Conservation (phyloP, 2,888 invertebrate species). For the Schizotus pectinicornis region DNA sequence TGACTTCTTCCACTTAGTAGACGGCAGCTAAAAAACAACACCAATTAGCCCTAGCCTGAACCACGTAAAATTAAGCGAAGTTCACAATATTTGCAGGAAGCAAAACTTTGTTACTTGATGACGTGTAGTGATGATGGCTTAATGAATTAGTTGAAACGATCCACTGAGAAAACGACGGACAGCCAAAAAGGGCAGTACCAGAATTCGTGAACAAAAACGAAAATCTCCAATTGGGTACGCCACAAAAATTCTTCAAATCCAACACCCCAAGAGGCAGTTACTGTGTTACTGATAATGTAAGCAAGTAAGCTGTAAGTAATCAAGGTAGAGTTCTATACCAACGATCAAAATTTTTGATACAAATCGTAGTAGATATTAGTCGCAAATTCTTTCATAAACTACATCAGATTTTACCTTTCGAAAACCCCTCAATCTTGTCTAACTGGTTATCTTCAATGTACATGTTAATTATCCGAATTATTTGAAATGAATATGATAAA, state of each 20-base stretch:
- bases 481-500: not conserved
- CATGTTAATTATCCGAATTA: too few relatives aligned
- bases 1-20: slow-evolving; percentile 47
- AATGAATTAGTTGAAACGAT: not conserved
- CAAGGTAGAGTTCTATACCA: too few relatives aligned
- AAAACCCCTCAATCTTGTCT: too few relatives aligned
- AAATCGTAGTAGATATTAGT: too few relatives aligned
- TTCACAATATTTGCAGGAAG: not conserved
- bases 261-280: too few relatives aligned
- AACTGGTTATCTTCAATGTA: too few relatives aligned
- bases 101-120: not conserved
- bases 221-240: not conserved
- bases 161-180: not conserved
- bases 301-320: too few relatives aligned
- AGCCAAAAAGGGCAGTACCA: not conserved
- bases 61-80: slow-evolving; percentile 12
- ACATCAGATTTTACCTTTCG: too few relatives aligned
- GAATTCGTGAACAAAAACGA: not conserved
- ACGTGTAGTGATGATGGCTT: too few relatives aligned
- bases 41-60: not conserved
- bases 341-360: too few relatives aligned
- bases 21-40: slow-evolving; percentile 52
- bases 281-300: too few relatives aligned
- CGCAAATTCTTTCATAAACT: too few relatives aligned
- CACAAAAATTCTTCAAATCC: not conserved